Base-by-base conservation (phyloP, 2,888 invertebrate genomes). In the Salticus scenicus region DNA sequence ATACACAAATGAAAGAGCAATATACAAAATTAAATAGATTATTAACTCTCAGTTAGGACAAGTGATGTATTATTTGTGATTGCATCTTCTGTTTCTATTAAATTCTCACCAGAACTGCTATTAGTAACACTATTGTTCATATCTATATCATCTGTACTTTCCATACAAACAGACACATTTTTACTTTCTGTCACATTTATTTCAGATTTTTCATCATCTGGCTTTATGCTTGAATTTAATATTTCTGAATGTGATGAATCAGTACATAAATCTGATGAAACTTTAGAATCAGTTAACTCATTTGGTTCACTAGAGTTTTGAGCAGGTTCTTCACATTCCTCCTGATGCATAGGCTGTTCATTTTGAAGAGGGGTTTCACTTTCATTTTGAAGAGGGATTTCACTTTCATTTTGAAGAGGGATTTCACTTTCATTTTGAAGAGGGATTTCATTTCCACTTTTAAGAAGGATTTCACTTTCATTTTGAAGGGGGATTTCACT, bases 21-120 rank as follows among this genome's bases (percentile, higher is more conserved):
- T 17, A 42, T 28, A 28, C 24, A 42, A 42, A 42, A 42, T 57
- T 24, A 57, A n/a, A 57, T 24, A 57, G 2, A 24, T 5, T 57
- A 70, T 72, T 76, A 76, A 76, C 75, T 83, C 37, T 83, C 82
- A 63, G 76, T 27, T 33, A 64, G 71, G 14, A 75, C 1, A 37
- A 80, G 51, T 30, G 75, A 37, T 10, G 74, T 66, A 64, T 76
- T 57, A 66, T 37, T 76, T 71, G 66, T 47, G 76, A 47, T 76
- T 28, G 42, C n/a, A 33, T 31, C 37, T 33, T 67, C 24, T 67
- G 5, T 0, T 12, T 8, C 41, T 47, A 31, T 33, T 31, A 57
- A 20, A 28, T 20, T 57, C 33, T 72, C 51, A 57, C n/a, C 10
- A 20, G 28, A 20, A 71, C 30, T 51, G 14, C 31, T 51, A 20